phyloP scores from a whole-genome alignment of 1,140 invertebrate species.

The Prorops nasuta region DNA sequence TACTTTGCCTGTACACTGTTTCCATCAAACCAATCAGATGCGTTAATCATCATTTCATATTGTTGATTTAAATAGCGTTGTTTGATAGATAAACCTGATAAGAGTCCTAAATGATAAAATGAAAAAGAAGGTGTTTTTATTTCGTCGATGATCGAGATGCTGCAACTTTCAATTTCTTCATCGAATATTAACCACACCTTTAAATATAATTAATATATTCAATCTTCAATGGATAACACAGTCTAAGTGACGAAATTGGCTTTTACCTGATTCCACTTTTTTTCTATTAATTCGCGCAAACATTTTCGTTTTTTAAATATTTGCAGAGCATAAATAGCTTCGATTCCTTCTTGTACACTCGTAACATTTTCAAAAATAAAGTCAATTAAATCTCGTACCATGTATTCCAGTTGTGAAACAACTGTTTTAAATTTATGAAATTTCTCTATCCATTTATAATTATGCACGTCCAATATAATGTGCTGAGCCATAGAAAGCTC shows the following conservation, averaged over 20 bases:
- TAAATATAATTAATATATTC: constrained; percentile 29
- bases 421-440: constrained; percentile 65
- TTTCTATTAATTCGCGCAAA: constrained; percentile 62
- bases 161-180: constrained; percentile 61
- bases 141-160: constrained; percentile 58
- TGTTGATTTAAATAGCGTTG: constrained; percentile 56
- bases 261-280: too few relatives aligned
- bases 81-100: constrained; percentile 60
- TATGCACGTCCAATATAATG: constrained; percentile 72
- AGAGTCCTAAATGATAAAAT: constrained; percentile 65
- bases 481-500: constrained; percentile 61
- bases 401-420: constrained; percentile 65
- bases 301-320: constrained; percentile 68
- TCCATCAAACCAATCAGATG: constrained; percentile 41
- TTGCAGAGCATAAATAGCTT: constrained; percentile 67
- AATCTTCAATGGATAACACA: too few relatives aligned
- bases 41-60: constrained; percentile 33
- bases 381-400: constrained; percentile 68
- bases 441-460: constrained; percentile 70
- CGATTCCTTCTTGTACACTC: constrained; percentile 71
- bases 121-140: constrained; percentile 59
- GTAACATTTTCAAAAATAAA: constrained; percentile 68
- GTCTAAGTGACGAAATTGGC: too few relatives aligned
- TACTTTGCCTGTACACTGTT: constrained; percentile 24
- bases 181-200: constrained; percentile 75